Evolutionary conservation across 1,140 invertebrate genomes (phyloP).

Genomic region (Drosophila rhopaloa): DNA sequence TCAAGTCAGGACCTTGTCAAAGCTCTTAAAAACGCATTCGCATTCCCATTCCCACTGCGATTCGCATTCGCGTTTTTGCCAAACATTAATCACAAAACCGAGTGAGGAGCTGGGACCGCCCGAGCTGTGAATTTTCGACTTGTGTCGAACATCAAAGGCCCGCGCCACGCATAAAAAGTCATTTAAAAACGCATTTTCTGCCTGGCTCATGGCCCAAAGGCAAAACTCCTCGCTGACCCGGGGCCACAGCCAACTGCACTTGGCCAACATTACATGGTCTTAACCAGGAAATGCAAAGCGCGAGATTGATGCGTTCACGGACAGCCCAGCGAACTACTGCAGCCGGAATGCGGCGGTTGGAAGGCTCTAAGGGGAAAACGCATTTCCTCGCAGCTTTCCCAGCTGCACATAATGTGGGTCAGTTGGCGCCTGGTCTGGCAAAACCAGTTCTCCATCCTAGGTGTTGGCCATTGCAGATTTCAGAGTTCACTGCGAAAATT

Average conservation of each 20-base stretch:
- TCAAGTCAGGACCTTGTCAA: slow-evolving; percentile 80
- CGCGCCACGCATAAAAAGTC: slow-evolving; percentile 81
- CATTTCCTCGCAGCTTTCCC: slow-evolving; percentile 52
- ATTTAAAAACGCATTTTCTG: slow-evolving; percentile 84
- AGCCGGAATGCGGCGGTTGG: not conserved
- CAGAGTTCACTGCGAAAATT: slow-evolving; percentile 5
- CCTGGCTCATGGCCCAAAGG: slow-evolving; percentile 36
- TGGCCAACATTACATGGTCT: slow-evolving; percentile 14
- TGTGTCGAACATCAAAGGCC: slow-evolving; percentile 81
- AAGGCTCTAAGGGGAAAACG: slow-evolving; percentile 4
- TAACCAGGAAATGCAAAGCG: slow-evolving; percentile 47
- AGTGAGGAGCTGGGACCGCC: slow-evolving; percentile 47
- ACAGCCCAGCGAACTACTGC: slow-evolving; percentile 68
- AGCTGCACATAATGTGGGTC: slow-evolving; percentile 64
- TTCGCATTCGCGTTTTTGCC: slow-evolving; percentile 74
- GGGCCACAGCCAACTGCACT: slow-evolving; percentile 19
- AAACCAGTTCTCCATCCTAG: slow-evolving; percentile 62
- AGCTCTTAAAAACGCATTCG: slow-evolving; percentile 75
- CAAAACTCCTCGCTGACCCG: slow-evolving; percentile 47
- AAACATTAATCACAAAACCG: slow-evolving; percentile 73
- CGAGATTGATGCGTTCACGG: slow-evolving; percentile 79
- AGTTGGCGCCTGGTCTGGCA: slow-evolving; percentile 57
- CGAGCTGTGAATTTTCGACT: slow-evolving; percentile 79
- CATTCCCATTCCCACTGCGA: slow-evolving; percentile 34
- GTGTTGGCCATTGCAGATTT: slow-evolving; percentile 46